Evolutionary conservation across 2,797 vertebrate species (phyloP).

Genomic region (Rhadinocentrus ornatus): DNA sequence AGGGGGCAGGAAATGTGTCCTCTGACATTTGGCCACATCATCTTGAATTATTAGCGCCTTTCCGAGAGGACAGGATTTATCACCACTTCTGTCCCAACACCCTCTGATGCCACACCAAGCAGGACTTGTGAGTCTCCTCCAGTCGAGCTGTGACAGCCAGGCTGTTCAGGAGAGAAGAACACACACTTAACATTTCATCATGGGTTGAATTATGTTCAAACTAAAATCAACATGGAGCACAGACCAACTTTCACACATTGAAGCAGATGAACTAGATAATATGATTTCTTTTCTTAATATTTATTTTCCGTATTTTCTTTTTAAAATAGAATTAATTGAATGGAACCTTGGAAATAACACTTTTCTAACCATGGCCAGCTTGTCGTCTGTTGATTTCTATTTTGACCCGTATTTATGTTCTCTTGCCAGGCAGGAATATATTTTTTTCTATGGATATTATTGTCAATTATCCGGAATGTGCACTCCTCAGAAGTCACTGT

Average conservation of each 20-base stretch:
- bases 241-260: background rate
- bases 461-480: too few relatives aligned
- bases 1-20: slow-evolving; percentile 77
- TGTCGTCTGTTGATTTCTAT: too few relatives aligned
- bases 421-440: too few relatives aligned
- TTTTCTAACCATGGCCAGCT: background rate
- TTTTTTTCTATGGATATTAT: too few relatives aligned
- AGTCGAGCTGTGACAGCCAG: slow-evolving; percentile 73
- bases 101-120: slow-evolving; percentile 70
- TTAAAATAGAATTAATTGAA: background rate
- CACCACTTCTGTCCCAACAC: slow-evolving; percentile 74
- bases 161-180: slow-evolving; percentile 48
- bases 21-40: slow-evolving; percentile 83
- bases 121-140: slow-evolving; percentile 75
- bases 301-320: background rate
- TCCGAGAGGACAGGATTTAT: slow-evolving; percentile 80
- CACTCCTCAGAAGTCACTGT: too few relatives aligned
- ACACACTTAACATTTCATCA: slow-evolving; percentile 46
- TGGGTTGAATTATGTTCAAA: slow-evolving; percentile 31
- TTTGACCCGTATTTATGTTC: too few relatives aligned
- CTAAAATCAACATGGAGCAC: slow-evolving; percentile 3
- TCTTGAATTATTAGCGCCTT: slow-evolving; percentile 80
- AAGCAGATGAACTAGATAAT: too few relatives aligned
- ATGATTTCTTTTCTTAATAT: background rate
- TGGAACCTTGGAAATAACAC: background rate